Evolutionary conservation across 2,888 invertebrate species (phyloP).

Genomic region (Autographa gamma): DNA sequence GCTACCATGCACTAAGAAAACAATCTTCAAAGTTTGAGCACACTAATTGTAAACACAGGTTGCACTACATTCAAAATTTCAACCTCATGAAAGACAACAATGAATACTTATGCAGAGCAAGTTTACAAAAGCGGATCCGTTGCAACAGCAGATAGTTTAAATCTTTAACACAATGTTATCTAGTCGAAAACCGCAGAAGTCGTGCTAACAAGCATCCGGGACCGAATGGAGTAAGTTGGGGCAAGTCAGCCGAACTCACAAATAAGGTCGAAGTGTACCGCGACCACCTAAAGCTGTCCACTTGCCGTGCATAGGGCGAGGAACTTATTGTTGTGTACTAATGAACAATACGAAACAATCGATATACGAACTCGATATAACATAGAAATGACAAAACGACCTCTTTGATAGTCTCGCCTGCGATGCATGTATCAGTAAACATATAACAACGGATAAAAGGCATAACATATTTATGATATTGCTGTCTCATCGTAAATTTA

Average conservation of each 20-base stretch:
- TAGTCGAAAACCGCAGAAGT: constrained; percentile 78
- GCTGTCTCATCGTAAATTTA: neutral
- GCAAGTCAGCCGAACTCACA: constrained; percentile 75
- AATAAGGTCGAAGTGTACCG: constrained; percentile 67
- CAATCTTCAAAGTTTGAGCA: neutral
- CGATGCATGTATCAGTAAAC: neutral
- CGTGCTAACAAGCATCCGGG: constrained; percentile 81
- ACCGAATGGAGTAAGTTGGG: constrained; percentile 72
- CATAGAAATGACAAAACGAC: no score
- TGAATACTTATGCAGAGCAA: constrained; percentile 29
- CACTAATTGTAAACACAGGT: constrained; percentile 2
- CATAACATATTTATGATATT: neutral
- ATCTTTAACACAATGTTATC: constrained; percentile 81
- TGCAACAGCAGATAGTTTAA: constrained; percentile 68
- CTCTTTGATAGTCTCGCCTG: neutral
- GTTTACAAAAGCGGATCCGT: constrained; percentile 37
- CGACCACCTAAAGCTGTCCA: constrained; percentile 65
- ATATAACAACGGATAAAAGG: neutral
- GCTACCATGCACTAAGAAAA: neutral
- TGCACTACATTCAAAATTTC: neutral
- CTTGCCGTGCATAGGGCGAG: constrained; percentile 51
- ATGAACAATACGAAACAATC: constrained; percentile 30
- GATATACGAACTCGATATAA: neutral
- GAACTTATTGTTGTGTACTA: constrained; percentile 13
- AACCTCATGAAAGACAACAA: neutral